Conservation (phyloP, 2,113 vertebrate genomes). For the Saccopteryx leptura region DNA sequence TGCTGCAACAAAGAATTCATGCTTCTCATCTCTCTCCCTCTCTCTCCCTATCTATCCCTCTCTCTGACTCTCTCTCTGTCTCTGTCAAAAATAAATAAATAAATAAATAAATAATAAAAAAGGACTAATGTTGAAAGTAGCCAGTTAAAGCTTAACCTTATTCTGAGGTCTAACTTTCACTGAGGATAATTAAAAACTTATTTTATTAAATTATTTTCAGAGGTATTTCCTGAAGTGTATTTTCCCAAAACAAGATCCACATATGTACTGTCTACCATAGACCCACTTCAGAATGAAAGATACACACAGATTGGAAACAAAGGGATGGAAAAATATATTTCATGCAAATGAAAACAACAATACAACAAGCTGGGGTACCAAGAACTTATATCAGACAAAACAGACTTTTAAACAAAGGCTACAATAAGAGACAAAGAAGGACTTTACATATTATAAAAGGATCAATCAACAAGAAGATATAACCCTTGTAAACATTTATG, state of each 20-base stretch:
- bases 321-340: neutral
- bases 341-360: too few relatives aligned
- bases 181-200: conserved; percentile 38
- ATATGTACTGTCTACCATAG: neutral
- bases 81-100: too few relatives aligned
- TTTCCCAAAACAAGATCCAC: neutral
- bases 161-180: conserved; percentile 26
- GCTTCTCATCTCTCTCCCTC: too few relatives aligned
- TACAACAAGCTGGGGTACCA: too few relatives aligned
- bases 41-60: too few relatives aligned
- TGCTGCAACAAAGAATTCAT: too few relatives aligned
- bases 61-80: too few relatives aligned
- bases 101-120: neutral
- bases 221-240: neutral
- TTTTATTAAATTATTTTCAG: conserved; percentile 48
- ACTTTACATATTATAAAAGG: too few relatives aligned
- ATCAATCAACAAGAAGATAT: neutral
- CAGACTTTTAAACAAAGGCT: too few relatives aligned
- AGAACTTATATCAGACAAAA: too few relatives aligned
- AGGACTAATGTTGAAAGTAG: conserved; percentile 34
- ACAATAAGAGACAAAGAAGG: too few relatives aligned
- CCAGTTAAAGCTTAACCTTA: conserved; percentile 28
- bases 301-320: neutral
- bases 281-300: neutral
- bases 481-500: neutral